Base-by-base conservation (phyloP, 2,113 vertebrate species). In the Actenoides lindsayi region DNA sequence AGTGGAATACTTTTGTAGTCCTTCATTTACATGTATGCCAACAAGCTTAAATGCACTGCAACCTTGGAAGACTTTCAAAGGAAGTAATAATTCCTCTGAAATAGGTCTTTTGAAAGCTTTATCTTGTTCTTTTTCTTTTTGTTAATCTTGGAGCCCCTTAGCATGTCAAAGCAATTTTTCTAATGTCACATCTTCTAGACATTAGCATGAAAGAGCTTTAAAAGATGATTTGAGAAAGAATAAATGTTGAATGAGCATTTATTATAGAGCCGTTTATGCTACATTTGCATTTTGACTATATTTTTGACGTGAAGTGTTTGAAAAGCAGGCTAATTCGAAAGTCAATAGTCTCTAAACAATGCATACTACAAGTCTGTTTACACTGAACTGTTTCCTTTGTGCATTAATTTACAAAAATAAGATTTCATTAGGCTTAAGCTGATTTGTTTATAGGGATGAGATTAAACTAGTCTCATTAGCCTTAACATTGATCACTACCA, bases 61-160 rank as follows among this genome's bases (percentile, higher is more conserved):
- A 99, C 99, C 99, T 99, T 99, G 99, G 99, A 99, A 98, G 98
- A 98, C 98, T 99, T 99, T 99, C 99, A 99, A 99, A 99, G 99
- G 99, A 98, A 98, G 98, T 98, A 98, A 98, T 99, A 99, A 99
- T 99, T 99, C 99, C 98, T 99, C 99, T 99, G 99, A 99, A 99
- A 99, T 99, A 98, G 98, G 99, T 98, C 99, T 99, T 99, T 99
- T 98, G 97, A 99, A 99, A 98, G 98, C 98, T 99, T 99, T 99
- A 99, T 99, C 98, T 99, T 99, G 98, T 98, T 99, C 99, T 98
- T 99, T 99, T 98, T 99, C 98, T 99, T 99, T 99, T 98, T 98
- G 98, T 99, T 99, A 99, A 99, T 99, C 99, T 99, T 98, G 98
- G 98, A 99, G 98, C 98, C 99, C 99, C 99, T 99, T 99, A 98